Percentiles rank a stretch among this genome's conserved stretches.
phyloP scores from a whole-genome alignment of 2,888 invertebrate genomes.

The Drosophila monieri region DNA sequence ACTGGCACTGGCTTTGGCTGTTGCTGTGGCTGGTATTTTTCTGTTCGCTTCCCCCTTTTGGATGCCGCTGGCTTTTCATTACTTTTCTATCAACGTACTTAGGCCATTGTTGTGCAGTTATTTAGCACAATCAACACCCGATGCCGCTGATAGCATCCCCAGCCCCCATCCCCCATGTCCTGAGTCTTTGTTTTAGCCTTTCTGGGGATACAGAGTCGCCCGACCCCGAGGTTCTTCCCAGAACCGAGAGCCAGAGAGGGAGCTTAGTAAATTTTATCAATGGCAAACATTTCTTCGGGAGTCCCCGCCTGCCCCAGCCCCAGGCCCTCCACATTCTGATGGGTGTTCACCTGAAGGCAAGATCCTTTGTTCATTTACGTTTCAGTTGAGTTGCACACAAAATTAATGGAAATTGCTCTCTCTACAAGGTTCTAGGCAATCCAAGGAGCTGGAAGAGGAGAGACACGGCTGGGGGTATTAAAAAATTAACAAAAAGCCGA shows the following conservation, averaged over 20 bases:
- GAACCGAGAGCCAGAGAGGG: constrained; percentile 4
- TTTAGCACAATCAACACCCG: constrained; percentile 77
- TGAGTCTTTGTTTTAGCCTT: constrained; percentile 9
- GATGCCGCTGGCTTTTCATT: constrained; percentile 61
- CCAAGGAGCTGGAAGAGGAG: constrained; percentile 9
- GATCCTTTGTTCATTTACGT: constrained; percentile 68
- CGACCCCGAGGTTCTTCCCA: background rate
- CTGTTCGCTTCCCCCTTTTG: constrained; percentile 3
- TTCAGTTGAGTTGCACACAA: constrained; percentile 62
- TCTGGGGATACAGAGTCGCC: background rate
- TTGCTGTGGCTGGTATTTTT: background rate
- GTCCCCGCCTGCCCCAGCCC: background rate
- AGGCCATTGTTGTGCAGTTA: constrained; percentile 77
- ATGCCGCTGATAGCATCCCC: constrained; percentile 60
- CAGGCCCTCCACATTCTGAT: constrained; percentile 4
- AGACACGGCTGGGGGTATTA: constrained; percentile 26
- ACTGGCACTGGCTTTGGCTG: constrained; percentile 18
- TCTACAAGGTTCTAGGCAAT: constrained; percentile 44
- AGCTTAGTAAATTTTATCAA: constrained; percentile 63
- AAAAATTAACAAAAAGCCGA: constrained; percentile 45
- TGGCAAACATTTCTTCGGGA: constrained; percentile 49
- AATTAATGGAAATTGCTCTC: constrained; percentile 71
- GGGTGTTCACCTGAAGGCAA: constrained; percentile 55
- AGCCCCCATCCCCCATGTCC: background rate
- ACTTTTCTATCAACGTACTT: constrained; percentile 79